Conservation (phyloP, 2,888 invertebrate species). For the Philonicus albiceps region DNA sequence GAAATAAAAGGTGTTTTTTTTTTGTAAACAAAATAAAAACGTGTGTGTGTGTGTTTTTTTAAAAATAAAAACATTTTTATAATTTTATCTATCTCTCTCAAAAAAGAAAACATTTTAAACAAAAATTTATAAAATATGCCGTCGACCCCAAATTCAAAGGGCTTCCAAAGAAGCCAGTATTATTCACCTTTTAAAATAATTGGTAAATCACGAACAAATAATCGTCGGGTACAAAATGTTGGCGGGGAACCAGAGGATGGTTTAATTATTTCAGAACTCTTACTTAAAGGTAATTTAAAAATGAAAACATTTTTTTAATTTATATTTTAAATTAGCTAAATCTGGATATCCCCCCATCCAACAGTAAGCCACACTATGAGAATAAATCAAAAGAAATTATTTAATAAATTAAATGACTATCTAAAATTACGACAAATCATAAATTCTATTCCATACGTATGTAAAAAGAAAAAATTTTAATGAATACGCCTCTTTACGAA, state of each 20-base stretch:
- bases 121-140: constrained; percentile 29
- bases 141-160: constrained; percentile 43
- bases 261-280: constrained; percentile 30
- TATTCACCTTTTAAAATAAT: constrained; percentile 37
- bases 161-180: constrained; percentile 45
- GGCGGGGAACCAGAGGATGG: constrained; percentile 40
- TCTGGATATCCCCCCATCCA: too few species aligned
- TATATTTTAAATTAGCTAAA: too few species aligned
- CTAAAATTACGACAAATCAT: too few species aligned
- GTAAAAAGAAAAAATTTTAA: background rate
- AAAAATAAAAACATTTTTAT: background rate
- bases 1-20: background rate
- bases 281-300: constrained; percentile 41
- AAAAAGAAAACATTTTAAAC: background rate
- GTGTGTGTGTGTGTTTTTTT: background rate
- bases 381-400: too few species aligned
- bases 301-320: too few species aligned
- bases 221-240: background rate
- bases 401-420: too few species aligned
- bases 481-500: background rate
- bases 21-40: background rate
- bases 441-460: background rate
- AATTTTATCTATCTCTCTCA: background rate
- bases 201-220: background rate
- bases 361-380: too few species aligned